These are phyloP conservation scores for Eupleurogrammus muticus DNA, from an alignment of 2,797 vertebrate species.

Conservation along the genomic window DNA sequence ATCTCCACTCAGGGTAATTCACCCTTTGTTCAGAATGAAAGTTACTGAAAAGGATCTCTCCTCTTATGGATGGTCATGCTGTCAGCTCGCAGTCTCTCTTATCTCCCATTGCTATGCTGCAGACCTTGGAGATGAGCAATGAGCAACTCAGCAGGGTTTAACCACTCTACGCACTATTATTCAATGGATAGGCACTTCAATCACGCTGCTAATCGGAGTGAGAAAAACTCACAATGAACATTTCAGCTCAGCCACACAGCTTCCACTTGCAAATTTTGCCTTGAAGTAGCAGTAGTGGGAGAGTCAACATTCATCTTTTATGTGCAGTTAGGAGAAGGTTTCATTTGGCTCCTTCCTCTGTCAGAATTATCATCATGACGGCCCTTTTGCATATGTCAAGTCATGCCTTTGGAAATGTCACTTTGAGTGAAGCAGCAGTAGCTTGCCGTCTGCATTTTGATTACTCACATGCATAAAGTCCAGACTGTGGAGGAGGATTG, in stretches of 20 bases:
- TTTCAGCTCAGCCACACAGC: constrained; percentile 49
- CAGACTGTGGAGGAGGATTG: constrained; percentile 58
- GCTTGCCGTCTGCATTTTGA: constrained; percentile 76
- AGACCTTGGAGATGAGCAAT: constrained; percentile 62
- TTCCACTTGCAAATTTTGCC: constrained; percentile 34
- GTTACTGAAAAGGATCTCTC: constrained; percentile 69
- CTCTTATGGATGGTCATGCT: constrained; percentile 44
- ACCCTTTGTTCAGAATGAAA: constrained; percentile 70
- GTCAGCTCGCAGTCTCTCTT: constrained; percentile 51
- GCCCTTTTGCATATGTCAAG: constrained; percentile 78
- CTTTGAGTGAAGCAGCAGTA: constrained; percentile 64
- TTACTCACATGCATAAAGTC: constrained; percentile 67
- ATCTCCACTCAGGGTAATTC: constrained; percentile 53
- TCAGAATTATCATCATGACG: constrained; percentile 66
- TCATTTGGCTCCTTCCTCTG: constrained; percentile 46
- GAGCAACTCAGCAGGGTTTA: constrained; percentile 53
- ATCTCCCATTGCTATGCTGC: constrained; percentile 51
- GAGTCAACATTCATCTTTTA: constrained; percentile 46
- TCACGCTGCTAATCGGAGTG: constrained; percentile 61
- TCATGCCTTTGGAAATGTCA: constrained; percentile 82
- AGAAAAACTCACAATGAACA: constrained; percentile 55
- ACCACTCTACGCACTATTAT: constrained; percentile 47
- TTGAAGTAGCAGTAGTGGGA: constrained; percentile 46
- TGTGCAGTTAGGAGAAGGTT: constrained; percentile 57
- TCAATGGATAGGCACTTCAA: constrained; percentile 62